These are phyloP conservation scores for Linhomoeus sp. DNA, from an alignment of 2,888 invertebrate species.

Conservation along the genomic window DNA sequence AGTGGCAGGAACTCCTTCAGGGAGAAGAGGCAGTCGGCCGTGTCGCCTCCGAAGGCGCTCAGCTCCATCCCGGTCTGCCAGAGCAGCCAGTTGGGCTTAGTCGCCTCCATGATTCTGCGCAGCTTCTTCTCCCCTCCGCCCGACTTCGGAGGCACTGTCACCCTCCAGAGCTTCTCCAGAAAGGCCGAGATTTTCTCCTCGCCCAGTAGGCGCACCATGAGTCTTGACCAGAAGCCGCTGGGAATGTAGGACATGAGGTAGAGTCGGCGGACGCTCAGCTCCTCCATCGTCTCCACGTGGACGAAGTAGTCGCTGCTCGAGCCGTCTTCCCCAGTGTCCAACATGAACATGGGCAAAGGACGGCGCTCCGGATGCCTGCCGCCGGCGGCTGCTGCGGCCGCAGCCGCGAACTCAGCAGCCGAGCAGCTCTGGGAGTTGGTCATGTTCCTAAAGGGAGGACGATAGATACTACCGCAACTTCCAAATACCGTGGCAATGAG, in stretches of 20 bases:
- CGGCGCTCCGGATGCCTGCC: no score
- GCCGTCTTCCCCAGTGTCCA: no score
- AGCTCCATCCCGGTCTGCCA: slow-evolving; percentile 76
- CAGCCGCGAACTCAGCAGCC: no score
- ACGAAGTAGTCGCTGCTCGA: background rate
- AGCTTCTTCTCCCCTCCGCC: background rate
- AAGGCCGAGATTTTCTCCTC: slow-evolving; percentile 43
- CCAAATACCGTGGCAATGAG: no score
- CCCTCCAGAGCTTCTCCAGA: slow-evolving; percentile 1
- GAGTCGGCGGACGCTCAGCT: slow-evolving; percentile 22
- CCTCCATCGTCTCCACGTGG: background rate
- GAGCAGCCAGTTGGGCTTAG: slow-evolving; percentile 55
- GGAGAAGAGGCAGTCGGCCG: slow-evolving; percentile 54
- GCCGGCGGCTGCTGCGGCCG: background rate
- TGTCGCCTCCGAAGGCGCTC: slow-evolving; percentile 44
- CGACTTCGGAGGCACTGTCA: no score
- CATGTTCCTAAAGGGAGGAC: no score
- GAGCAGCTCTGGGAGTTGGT: no score
- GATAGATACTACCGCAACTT: no score
- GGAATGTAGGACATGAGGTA: slow-evolving; percentile 77
- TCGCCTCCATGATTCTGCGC: background rate
- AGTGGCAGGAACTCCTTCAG: slow-evolving; percentile 49
- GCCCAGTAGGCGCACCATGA: slow-evolving; percentile 72
- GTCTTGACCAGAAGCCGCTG: slow-evolving; percentile 87
- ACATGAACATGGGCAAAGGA: no score